A percentile compares a stretch with the other conserved stretches of the same genome.
These are phyloP conservation scores for Nasonia giraulti DNA, from an alignment of 1,140 invertebrate species.

Conservation along the genomic window DNA sequence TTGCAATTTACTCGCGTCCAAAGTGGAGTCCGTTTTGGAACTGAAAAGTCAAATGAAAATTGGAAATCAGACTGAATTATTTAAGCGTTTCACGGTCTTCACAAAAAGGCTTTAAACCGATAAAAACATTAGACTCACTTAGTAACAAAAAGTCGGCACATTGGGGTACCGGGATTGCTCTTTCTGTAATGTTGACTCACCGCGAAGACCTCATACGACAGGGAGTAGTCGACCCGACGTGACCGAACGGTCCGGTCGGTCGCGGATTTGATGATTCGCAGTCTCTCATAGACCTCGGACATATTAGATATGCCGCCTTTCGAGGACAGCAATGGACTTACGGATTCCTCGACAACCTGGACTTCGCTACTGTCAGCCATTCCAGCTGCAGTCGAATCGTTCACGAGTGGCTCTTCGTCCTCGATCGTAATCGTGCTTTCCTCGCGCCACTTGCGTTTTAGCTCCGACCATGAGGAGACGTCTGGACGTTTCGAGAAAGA, in stretches of 20 bases:
- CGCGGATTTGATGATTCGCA: slow-evolving; percentile 69
- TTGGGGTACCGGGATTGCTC: slow-evolving; percentile 64
- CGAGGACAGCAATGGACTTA: slow-evolving; percentile 61
- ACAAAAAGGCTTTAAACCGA: too few species aligned
- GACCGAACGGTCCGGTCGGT: slow-evolving; percentile 64
- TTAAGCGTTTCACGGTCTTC: too few species aligned
- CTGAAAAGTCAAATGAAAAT: slow-evolving; percentile 51
- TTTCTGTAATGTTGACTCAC: slow-evolving; percentile 66
- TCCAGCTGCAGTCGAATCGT: slow-evolving; percentile 44
- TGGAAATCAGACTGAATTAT: too few species aligned
- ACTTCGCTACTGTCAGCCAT: slow-evolving; percentile 62
- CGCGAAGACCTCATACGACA: slow-evolving; percentile 70
- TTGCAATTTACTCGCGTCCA: slow-evolving; percentile 65
- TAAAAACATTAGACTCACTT: slow-evolving; percentile 59
- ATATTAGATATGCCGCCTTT: slow-evolving; percentile 59
- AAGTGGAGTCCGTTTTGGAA: slow-evolving; percentile 52
- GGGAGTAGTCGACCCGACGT: slow-evolving; percentile 63
- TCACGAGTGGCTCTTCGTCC: slow-evolving; percentile 64
- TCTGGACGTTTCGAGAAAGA: slow-evolving; percentile 62
- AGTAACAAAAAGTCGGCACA: slow-evolving; percentile 65
- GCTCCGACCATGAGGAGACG: slow-evolving; percentile 64
- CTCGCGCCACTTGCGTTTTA: slow-evolving; percentile 69
- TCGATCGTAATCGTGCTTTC: slow-evolving; percentile 71
- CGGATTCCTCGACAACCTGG: slow-evolving; percentile 61
- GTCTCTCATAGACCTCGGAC: slow-evolving; percentile 64